Conservation (phyloP, 2,888 invertebrate species). For the Erebia ligea region DNA sequence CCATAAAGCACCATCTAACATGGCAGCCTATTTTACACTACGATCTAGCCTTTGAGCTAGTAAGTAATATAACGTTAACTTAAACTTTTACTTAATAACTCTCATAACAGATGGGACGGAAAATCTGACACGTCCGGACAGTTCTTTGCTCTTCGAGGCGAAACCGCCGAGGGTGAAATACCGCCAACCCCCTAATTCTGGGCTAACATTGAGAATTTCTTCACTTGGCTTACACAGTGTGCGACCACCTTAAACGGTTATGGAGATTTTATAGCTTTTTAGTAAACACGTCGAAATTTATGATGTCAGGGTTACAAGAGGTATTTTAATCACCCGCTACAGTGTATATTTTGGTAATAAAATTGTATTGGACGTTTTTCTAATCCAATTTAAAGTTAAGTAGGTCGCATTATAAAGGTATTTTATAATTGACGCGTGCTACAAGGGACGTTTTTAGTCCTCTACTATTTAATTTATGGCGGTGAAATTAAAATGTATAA, state of each 20-base stretch:
- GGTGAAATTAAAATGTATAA: background rate
- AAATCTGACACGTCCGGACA: too few relatives aligned
- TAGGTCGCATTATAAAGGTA: background rate
- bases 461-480: constrained; percentile 3
- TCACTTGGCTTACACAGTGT: background rate
- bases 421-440: background rate
- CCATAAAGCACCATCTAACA: too few relatives aligned
- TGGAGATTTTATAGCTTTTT: constrained; percentile 42
- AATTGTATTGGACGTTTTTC: constrained; percentile 26
- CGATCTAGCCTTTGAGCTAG: too few relatives aligned
- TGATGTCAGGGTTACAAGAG: constrained; percentile 39
- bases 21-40: too few relatives aligned
- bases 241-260: constrained; percentile 29
- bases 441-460: background rate
- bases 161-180: too few relatives aligned
- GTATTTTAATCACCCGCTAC: constrained; percentile 39
- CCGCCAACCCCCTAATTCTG: too few relatives aligned
- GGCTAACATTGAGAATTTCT: too few relatives aligned
- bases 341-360: constrained; percentile 32
- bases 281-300: constrained; percentile 43
- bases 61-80: too few relatives aligned
- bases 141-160: too few relatives aligned
- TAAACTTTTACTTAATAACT: too few relatives aligned
- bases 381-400: background rate
- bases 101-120: too few relatives aligned